Percentiles rank a stretch among this genome's conserved stretches.
These are phyloP conservation scores for Aurelia sp. DNA, from an alignment of 30 jellyfish, hydroid and myxozoan genomes.

Conservation along the genomic window DNA sequence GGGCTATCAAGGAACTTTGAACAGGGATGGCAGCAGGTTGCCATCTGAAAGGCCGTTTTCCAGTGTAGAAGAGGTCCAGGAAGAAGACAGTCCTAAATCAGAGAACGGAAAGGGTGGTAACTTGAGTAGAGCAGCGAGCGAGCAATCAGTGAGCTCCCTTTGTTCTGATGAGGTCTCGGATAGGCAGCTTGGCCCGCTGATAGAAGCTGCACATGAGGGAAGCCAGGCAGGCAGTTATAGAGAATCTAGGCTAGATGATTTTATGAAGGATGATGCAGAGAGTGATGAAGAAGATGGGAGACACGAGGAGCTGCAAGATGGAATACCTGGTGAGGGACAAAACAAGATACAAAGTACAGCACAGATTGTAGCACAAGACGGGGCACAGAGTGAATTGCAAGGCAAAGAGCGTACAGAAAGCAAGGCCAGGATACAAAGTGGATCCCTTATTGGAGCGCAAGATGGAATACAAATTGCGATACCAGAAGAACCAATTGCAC, in stretches of 20 bases:
- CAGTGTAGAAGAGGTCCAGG: background rate
- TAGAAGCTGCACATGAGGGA: constrained; percentile 52
- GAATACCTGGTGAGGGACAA: background rate
- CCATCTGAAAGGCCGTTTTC: background rate
- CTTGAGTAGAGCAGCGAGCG: constrained; percentile 49
- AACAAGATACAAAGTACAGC: background rate
- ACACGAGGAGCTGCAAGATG: background rate
- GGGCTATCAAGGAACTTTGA: constrained; percentile 55
- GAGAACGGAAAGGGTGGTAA: constrained; percentile 3
- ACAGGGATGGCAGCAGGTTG: background rate
- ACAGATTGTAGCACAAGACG: background rate
- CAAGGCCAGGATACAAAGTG: no score
- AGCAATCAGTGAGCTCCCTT: constrained; percentile 63
- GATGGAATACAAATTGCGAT: background rate
- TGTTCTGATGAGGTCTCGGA: constrained; percentile 68
- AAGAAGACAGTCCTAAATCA: constrained; percentile 14
- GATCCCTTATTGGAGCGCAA: background rate
- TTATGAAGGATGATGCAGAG: constrained; percentile 3
- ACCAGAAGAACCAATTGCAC: background rate
- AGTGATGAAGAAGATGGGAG: background rate
- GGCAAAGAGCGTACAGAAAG: background rate
- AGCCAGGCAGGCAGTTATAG: constrained; percentile 32
- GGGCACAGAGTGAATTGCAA: background rate
- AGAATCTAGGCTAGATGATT: constrained; percentile 5
- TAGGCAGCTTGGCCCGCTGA: constrained; percentile 54